phyloP scores from a whole-genome alignment of 2,888 invertebrate genomes.

The Drosophila incognita region DNA sequence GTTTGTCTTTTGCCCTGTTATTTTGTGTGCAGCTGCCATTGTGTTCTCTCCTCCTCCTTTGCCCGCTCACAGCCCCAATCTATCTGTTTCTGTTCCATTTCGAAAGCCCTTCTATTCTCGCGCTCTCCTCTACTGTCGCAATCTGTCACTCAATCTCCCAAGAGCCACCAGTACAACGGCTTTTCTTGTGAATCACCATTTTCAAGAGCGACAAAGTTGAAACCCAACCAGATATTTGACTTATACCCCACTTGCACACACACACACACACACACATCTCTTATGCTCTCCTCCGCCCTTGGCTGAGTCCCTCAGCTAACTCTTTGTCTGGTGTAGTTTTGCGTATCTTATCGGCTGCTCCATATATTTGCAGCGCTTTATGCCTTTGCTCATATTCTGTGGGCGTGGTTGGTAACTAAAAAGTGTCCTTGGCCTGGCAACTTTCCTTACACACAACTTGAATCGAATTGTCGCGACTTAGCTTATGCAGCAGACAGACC shows the following conservation, averaged over 20 bases:
- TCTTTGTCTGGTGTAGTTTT: conserved; percentile 11
- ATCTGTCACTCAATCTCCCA: conserved; percentile 75
- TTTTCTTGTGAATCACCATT: conserved; percentile 73
- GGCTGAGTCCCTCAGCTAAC: background rate
- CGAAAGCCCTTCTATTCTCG: background rate
- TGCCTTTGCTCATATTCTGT: conserved; percentile 53
- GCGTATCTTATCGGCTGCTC: conserved; percentile 50
- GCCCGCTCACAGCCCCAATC: background rate
- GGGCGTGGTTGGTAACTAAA: conserved; percentile 30
- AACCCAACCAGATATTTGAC: conserved; percentile 65
- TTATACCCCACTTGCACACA: conserved; percentile 13
- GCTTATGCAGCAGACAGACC: conserved; percentile 38
- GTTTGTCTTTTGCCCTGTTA: conserved; percentile 53
- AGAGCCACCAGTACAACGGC: conserved; percentile 55
- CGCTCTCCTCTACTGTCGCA: conserved; percentile 40
- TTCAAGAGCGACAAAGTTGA: conserved; percentile 73
- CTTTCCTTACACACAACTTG: conserved; percentile 68
- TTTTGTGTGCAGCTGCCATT: conserved; percentile 21
- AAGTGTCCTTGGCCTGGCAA: conserved; percentile 61
- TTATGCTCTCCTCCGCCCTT: background rate
- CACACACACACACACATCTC: conserved; percentile 3
- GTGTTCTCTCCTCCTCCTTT: background rate
- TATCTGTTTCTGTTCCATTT: background rate
- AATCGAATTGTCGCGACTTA: conserved; percentile 65
- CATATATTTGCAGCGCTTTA: conserved; percentile 37